A percentile compares a stretch with the other conserved stretches of the same genome.
Evolutionary conservation across 2,797 vertebrate species (phyloP).

Genomic region (Schizothorax lantsangensis): DNA sequence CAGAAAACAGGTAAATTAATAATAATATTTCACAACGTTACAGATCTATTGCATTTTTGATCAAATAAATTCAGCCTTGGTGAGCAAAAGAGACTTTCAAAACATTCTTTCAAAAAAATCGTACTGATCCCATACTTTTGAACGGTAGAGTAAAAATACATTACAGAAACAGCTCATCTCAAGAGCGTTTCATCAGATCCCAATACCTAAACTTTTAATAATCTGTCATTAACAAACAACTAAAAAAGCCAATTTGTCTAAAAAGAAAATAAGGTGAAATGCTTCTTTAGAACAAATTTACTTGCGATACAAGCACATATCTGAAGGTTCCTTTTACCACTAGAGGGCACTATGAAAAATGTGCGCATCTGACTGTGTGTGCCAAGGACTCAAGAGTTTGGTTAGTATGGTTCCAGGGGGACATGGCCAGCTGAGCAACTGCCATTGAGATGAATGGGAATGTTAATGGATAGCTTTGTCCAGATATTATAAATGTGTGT

Average conservation of each 20-base stretch:
- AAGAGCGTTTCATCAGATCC: not conserved
- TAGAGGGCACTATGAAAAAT: not conserved
- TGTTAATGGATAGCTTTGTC: constrained; percentile 5
- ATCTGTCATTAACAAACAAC: not conserved
- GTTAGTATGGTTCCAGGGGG: not conserved
- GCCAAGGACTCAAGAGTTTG: not conserved
- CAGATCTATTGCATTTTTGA: not conserved
- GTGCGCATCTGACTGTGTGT: not conserved
- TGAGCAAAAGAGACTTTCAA: not conserved
- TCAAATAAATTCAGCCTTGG: not conserved
- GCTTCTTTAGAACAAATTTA: not conserved
- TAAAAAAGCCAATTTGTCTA: not conserved
- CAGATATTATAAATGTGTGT: not conserved
- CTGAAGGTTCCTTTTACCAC: not conserved
- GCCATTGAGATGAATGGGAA: constrained; percentile 2
- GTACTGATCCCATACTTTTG: not conserved
- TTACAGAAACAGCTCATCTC: not conserved
- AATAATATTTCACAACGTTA: not conserved
- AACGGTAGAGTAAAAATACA: not conserved
- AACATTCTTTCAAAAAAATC: not conserved
- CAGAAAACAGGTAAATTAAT: not conserved
- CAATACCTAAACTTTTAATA: not conserved
- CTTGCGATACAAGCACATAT: not conserved
- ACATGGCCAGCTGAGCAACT: not conserved
- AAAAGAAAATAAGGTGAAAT: not conserved